Evolutionary conservation across 2,797 vertebrate species (phyloP).

Genomic region (Caiman crocodilus): DNA sequence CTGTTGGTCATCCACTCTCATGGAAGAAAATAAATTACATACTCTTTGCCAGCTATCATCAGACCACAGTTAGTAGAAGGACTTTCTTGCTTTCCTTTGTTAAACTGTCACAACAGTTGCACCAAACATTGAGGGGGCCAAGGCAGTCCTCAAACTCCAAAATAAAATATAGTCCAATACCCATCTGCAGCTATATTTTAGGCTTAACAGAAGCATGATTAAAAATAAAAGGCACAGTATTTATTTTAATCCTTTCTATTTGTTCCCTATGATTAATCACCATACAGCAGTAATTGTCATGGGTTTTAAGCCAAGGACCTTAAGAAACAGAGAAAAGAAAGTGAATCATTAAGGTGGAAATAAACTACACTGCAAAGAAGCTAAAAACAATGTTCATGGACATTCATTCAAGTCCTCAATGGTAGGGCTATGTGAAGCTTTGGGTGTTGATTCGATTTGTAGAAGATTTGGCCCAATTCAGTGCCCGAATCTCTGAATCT

Average conservation of each 20-base stretch:
- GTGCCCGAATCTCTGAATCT: too few relatives aligned
- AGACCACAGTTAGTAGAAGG: neutral
- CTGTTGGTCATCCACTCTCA: neutral
- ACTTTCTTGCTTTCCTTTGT: neutral
- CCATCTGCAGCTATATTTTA: neutral
- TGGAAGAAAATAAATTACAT: neutral
- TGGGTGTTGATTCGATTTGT: too few relatives aligned
- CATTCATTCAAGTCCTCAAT: neutral
- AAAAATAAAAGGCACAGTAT: neutral
- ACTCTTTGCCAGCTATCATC: neutral
- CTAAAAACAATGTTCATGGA: neutral
- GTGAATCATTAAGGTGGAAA: neutral
- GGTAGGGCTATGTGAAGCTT: too few relatives aligned
- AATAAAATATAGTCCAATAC: neutral
- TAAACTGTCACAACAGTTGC: neutral
- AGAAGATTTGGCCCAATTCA: too few relatives aligned
- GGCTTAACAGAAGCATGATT: neutral
- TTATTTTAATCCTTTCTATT: neutral
- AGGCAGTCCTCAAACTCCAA: neutral
- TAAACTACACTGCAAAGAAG: neutral
- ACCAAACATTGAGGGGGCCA: neutral
- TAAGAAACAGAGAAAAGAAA: neutral
- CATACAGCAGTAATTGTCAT: neutral
- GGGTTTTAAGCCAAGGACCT: neutral
- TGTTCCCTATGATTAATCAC: neutral